Percentiles rank a stretch among this genome's conserved stretches.
Conservation (phyloP, 2,888 invertebrate genomes). For the Lepidonotus clava region DNA sequence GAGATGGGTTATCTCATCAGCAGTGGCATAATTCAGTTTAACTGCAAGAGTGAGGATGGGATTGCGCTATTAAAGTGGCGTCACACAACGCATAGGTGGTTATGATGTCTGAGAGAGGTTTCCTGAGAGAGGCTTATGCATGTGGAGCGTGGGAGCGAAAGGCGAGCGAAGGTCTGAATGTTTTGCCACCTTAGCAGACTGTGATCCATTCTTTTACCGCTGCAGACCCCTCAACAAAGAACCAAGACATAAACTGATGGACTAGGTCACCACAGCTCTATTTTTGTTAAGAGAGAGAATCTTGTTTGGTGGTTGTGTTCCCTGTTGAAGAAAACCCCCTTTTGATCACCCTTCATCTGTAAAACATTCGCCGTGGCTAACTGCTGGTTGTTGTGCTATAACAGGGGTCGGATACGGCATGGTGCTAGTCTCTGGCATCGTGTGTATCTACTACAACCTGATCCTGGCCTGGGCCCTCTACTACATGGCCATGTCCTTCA, state of each 20-base stretch:
- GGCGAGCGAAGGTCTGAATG: background rate
- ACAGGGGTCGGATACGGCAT: slow-evolving; percentile 79
- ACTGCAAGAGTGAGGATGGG: slow-evolving; percentile 7
- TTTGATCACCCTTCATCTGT: background rate
- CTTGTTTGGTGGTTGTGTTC: background rate
- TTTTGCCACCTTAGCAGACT: slow-evolving; percentile 29
- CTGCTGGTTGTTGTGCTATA: background rate
- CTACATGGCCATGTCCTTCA: slow-evolving; percentile 78
- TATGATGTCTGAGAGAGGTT: slow-evolving; percentile 7
- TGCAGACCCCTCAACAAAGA: slow-evolving; percentile 44
- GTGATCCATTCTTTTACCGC: slow-evolving; percentile 46
- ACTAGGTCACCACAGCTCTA: slow-evolving; percentile 42
- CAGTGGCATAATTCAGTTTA: background rate
- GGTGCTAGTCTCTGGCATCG: slow-evolving; percentile 78
- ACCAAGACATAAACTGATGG: slow-evolving; percentile 34
- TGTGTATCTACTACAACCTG: slow-evolving; percentile 80
- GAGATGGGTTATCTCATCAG: background rate
- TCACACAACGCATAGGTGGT: slow-evolving; percentile 27
- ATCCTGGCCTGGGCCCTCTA: slow-evolving; percentile 80
- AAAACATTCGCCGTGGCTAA: background rate
- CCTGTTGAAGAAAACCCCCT: too few relatives aligned
- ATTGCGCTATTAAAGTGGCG: slow-evolving; percentile 22
- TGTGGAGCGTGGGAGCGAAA: background rate
- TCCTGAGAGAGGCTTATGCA: background rate
- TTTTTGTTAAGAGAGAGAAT: slow-evolving; percentile 11